A percentile compares a stretch with the other conserved stretches of the same genome.
Conservation (phyloP, 2,888 invertebrate genomes). For the Parthenolecanium corni region DNA sequence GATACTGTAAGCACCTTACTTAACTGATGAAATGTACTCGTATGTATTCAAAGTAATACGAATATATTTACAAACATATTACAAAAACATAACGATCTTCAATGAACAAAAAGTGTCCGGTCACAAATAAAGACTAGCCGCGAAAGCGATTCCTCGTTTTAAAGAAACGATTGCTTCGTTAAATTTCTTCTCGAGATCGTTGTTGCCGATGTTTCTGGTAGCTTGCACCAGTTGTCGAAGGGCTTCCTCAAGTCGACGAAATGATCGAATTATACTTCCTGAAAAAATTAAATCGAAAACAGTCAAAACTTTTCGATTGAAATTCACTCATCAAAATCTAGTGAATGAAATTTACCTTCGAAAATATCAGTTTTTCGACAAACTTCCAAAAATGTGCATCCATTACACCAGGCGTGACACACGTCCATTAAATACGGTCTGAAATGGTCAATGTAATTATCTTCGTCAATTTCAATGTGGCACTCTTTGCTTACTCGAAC, state of each 20-base stretch:
- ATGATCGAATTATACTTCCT: constrained; percentile 77
- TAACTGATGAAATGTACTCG: no score
- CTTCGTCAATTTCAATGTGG: constrained; percentile 78
- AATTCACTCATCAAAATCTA: neutral
- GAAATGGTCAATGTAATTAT: constrained; percentile 80
- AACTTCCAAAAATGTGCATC: constrained; percentile 77
- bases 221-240: constrained; percentile 91
- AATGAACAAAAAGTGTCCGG: neutral
- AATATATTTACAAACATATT: no score
- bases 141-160: constrained; percentile 99
- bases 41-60: no score
- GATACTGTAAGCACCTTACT: no score
- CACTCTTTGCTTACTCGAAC: constrained; percentile 76
- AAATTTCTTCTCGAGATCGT: constrained; percentile 90
- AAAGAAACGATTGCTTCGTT: constrained; percentile 79
- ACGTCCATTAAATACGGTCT: constrained; percentile 95
- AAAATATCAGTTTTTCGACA: constrained; percentile 95
- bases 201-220: constrained; percentile 91
- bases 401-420: constrained; percentile 90
- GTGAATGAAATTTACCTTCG: constrained; percentile 56
- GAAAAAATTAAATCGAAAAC: constrained; percentile 31
- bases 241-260: constrained; percentile 92
- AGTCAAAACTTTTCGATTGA: neutral
- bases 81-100: neutral
- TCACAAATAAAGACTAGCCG: constrained; percentile 86